These are phyloP conservation scores for Macaca nemestrina DNA, from an alignment of 2,113 vertebrate genomes.

Conservation along the genomic window DNA sequence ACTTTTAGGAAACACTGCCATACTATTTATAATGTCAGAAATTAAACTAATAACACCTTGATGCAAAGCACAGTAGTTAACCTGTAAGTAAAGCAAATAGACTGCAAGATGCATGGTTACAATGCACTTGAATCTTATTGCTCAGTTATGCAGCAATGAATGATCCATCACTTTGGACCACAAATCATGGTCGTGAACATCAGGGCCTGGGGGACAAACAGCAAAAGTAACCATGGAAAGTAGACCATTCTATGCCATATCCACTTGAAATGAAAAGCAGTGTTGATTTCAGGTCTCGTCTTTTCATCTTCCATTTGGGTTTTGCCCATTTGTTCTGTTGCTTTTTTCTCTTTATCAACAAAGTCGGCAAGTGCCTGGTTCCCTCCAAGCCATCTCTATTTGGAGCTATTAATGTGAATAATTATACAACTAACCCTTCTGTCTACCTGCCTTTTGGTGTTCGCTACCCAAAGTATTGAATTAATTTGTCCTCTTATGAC, in stretches of 20 bases:
- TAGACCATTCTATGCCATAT: too few species aligned
- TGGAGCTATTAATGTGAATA: background rate
- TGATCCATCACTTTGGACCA: fast-evolving
- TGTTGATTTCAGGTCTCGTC: fast-evolving
- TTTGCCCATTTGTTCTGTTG: background rate
- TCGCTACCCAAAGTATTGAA: fast-evolving
- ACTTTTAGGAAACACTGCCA: background rate
- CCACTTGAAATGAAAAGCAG: background rate
- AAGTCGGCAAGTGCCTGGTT: background rate
- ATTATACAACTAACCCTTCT: background rate
- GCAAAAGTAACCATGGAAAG: background rate
- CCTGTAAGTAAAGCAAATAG: too few species aligned
- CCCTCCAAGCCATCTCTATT: background rate
- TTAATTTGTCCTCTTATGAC: background rate
- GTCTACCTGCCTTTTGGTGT: background rate
- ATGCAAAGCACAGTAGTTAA: background rate
- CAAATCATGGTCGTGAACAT: fast-evolving
- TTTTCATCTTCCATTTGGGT: background rate
- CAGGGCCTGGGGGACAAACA: background rate
- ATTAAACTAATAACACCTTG: background rate
- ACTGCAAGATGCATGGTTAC: background rate
- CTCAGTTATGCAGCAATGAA: fast-evolving
- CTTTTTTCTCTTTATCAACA: background rate
- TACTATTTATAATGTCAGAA: background rate
- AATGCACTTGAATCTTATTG: background rate